Percentiles rank a stretch among this genome's conserved stretches.
These are phyloP conservation scores for Drosophila anomelani DNA, from an alignment of 2,888 invertebrate genomes.

Conservation along the genomic window DNA sequence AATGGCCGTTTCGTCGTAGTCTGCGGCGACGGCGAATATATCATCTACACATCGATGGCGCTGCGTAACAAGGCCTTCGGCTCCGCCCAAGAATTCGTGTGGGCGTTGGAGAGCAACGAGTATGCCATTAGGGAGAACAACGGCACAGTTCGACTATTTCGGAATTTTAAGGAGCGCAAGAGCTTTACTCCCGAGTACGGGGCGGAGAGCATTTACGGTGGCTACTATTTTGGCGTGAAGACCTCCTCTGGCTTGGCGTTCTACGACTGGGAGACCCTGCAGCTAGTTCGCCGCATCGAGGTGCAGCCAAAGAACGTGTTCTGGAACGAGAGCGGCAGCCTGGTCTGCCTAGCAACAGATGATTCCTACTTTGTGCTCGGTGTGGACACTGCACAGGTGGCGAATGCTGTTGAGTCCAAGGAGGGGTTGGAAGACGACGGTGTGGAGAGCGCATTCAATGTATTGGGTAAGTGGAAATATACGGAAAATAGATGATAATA, in stretches of 20 bases:
- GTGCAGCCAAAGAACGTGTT: conserved; percentile 96
- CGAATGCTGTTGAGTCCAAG: conserved; percentile 90
- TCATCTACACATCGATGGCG: conserved; percentile 99
- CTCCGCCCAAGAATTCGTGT: conserved; percentile 99
- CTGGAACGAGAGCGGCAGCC: conserved; percentile 98
- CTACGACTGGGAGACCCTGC: conserved; percentile 98
- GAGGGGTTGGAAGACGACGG: conserved; percentile 94
- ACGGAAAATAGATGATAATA: background rate
- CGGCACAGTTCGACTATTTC: conserved; percentile 96
- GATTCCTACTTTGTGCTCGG: conserved; percentile 97
- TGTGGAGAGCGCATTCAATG: conserved; percentile 98
- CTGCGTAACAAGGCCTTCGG: conserved; percentile 99
- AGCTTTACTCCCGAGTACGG: conserved; percentile 98
- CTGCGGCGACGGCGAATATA: conserved; percentile 99
- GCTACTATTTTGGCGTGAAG: conserved; percentile 94
- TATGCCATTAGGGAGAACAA: conserved; percentile 95
- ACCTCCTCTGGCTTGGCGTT: conserved; percentile 96
- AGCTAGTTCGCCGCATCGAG: conserved; percentile 97
- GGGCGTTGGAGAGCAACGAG: conserved; percentile 98
- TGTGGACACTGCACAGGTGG: conserved; percentile 93
- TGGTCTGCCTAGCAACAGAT: conserved; percentile 97
- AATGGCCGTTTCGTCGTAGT: conserved; percentile 97
- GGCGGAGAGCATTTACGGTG: conserved; percentile 98
- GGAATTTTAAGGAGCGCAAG: conserved; percentile 99
- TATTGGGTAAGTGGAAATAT: conserved; percentile 83